Evolutionary conservation across 1,140 invertebrate genomes (phyloP).

Genomic region (Magallana gigas): DNA sequence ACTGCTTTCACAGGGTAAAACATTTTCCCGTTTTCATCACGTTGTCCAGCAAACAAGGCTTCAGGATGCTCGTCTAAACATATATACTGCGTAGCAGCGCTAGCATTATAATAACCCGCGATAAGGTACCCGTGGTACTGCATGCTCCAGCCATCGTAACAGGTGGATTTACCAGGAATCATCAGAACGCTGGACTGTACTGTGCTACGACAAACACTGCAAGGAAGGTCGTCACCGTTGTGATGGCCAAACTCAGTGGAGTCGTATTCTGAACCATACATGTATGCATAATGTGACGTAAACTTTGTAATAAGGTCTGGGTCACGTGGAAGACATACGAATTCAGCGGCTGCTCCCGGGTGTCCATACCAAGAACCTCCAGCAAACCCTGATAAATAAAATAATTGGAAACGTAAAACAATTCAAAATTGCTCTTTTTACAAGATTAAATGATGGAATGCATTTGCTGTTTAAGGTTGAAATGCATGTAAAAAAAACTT

Average conservation of each 20-base stretch:
- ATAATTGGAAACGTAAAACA: too few relatives aligned
- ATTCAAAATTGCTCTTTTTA: too few relatives aligned
- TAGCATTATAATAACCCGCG: slow-evolving; percentile 24
- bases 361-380: slow-evolving; percentile 33
- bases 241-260: background rate
- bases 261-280: slow-evolving; percentile 53
- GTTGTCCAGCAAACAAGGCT: too few relatives aligned
- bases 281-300: background rate
- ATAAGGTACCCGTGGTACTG: slow-evolving; percentile 63
- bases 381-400: background rate
- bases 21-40: slow-evolving; percentile 38
- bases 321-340: slow-evolving; percentile 49
- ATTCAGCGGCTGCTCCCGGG: slow-evolving; percentile 31
- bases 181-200: slow-evolving; percentile 40
- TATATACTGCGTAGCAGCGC: slow-evolving; percentile 45
- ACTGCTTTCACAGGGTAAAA: slow-evolving; percentile 54
- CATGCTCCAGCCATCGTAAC: slow-evolving; percentile 58
- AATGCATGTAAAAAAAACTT: too few relatives aligned
- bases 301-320: background rate
- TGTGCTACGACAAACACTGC: slow-evolving; percentile 53
- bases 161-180: slow-evolving; percentile 57
- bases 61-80: slow-evolving; percentile 64
- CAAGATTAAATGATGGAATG: too few relatives aligned
- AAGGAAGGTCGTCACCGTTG: slow-evolving; percentile 45
- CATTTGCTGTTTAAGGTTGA: too few relatives aligned